These are phyloP conservation scores for Trachelus tabidus DNA, from an alignment of 2,888 invertebrate species.

Conservation along the genomic window DNA sequence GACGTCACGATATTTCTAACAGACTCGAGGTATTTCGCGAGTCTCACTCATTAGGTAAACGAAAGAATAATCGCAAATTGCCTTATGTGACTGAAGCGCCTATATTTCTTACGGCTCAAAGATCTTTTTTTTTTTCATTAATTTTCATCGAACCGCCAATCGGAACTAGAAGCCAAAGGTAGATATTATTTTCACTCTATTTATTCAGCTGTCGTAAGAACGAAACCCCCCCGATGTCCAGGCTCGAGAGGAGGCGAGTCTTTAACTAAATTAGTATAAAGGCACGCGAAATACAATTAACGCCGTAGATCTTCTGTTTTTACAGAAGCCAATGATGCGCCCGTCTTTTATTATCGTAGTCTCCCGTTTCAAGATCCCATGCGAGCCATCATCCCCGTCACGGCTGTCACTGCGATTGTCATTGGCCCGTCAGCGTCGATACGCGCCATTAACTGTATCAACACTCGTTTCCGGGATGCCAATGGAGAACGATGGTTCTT, in stretches of 20 bases:
- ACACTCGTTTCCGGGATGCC: constrained; percentile 39
- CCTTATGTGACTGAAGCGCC: not conserved
- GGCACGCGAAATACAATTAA: constrained; percentile 47
- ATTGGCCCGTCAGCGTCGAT: constrained; percentile 34
- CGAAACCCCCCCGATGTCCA: constrained; percentile 10
- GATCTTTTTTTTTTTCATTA: not conserved
- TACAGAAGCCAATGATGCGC: constrained; percentile 52
- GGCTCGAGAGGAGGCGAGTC: constrained; percentile 19
- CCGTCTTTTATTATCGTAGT: constrained; percentile 14
- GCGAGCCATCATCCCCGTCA: constrained; percentile 13
- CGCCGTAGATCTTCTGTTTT: constrained; percentile 39
- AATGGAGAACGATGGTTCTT: not conserved
- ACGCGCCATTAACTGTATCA: constrained; percentile 45
- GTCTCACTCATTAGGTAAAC: not conserved
- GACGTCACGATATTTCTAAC: not conserved
- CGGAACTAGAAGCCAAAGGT: constrained; percentile 7
- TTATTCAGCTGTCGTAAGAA: constrained; percentile 52
- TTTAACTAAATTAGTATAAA: not conserved
- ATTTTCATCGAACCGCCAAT: not conserved
- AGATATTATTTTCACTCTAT: constrained; percentile 36
- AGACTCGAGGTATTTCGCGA: not conserved
- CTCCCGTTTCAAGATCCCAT: constrained; percentile 16
- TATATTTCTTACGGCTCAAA: not conserved
- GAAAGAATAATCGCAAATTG: not conserved
- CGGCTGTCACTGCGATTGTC: constrained; percentile 31